A percentile compares a stretch with the other conserved stretches of the same genome.
phyloP scores from a whole-genome alignment of 1,140 invertebrate species.

The Temnothorax curvispinosus region DNA sequence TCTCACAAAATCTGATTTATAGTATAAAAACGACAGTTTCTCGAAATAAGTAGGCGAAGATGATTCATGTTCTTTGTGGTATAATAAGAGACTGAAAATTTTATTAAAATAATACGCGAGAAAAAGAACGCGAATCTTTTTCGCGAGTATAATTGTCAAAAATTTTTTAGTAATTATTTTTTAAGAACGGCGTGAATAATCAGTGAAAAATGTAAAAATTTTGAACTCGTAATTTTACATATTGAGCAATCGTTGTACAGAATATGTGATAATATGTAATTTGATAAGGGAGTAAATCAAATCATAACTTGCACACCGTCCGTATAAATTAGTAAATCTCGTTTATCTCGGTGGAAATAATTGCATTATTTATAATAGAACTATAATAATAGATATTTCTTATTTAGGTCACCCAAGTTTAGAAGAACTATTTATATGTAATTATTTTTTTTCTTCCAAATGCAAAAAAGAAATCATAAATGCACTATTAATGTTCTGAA shows the following conservation, averaged over 20 bases:
- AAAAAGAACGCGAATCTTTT: constrained; percentile 28
- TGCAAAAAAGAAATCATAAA: background rate
- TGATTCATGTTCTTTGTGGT: constrained; percentile 23
- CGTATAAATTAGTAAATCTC: constrained; percentile 46
- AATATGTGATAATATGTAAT: constrained; percentile 37
- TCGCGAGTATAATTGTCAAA: constrained; percentile 1
- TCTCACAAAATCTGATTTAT: constrained; percentile 76
- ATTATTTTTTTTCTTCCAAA: background rate
- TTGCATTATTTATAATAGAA: constrained; percentile 18
- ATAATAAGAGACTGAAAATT: constrained; percentile 68
- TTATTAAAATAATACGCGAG: constrained; percentile 19
- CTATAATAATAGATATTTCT: constrained; percentile 5
- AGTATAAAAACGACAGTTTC: constrained; percentile 40
- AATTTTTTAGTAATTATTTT: constrained; percentile 52
- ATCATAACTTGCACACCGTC: constrained; percentile 56
- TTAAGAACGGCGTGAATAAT: constrained; percentile 55
- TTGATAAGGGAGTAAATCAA: constrained; percentile 35
- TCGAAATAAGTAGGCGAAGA: constrained; percentile 3
- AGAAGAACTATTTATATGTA: constrained; percentile 5
- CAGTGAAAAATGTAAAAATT: constrained; percentile 38
- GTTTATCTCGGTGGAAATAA: constrained; percentile 8
- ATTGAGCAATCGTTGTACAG: constrained; percentile 42
- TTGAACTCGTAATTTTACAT: constrained; percentile 65
- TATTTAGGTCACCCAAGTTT: background rate
- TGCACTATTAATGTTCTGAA: background rate